Evolutionary conservation across 2,113 vertebrate genomes (phyloP), one percentile per base, ranked within the genome.

Genomic region (Lepidothrix coronata): DNA sequence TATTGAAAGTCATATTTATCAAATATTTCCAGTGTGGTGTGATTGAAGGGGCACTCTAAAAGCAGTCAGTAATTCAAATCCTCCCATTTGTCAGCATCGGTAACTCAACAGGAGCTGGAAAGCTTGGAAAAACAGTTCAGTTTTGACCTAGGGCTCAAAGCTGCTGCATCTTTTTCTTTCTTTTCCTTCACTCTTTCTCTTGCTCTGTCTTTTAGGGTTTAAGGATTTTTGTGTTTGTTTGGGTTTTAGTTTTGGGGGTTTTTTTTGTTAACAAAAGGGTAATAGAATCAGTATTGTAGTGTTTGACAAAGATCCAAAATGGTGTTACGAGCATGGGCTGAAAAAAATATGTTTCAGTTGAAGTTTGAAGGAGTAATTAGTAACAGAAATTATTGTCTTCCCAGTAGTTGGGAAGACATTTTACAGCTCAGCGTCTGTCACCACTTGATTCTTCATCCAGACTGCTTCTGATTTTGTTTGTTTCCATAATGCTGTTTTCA

Each of bases 21-120:
- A 90, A 52, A 59, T 94, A 78, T 71, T 95, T 93, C 75, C 59
- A 83, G 63, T 79, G 73, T 73, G 80, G 17, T 66, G 57, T 88
- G 72, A 88, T 39, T 74, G 63, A 93, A 95, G 61, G 78, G 86
- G 39, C 57, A 75, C 33, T 92, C 43, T 78, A 58, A 88, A 93
- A 93, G 55, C 67, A 75, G 57, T 63, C 67, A 62, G 90, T 90
- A 93, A 70, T 61, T 80, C 57, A 73, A 85, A 85, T 55, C 49
- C 41, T 89, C 27, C 11, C 4, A 4, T 93, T 92, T 92, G 59
- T 51, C 2, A 2, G 43, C 18, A 28, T 57, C 0, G 0, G 35
- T 76, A 90, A 72, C 1, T 2, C 85, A 74, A 66, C 77, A 82
- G 44, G 55, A 92, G 31, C 19, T 74, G n/a, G 25, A 89, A 67